These are phyloP conservation scores for Calyptommatus sinebrachiatus DNA, from an alignment of 2,113 vertebrate species.

Conservation along the genomic window DNA sequence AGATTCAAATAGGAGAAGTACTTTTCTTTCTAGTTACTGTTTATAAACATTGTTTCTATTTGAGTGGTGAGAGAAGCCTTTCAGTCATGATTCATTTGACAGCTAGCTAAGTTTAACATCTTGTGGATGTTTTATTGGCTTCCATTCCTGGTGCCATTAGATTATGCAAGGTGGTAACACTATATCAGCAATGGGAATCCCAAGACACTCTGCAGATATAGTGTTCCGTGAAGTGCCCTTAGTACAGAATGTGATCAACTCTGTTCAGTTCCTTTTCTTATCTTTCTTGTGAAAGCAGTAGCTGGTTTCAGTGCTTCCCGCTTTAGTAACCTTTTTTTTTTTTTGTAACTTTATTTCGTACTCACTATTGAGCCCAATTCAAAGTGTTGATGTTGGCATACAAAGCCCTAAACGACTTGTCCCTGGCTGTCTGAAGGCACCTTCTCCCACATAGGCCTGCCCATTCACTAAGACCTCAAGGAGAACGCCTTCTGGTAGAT, in stretches of 20 bases:
- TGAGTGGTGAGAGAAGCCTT: too few relatives aligned
- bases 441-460: too few relatives aligned
- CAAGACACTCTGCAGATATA: constrained; percentile 16
- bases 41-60: not conserved
- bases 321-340: not conserved
- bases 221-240: constrained; percentile 3
- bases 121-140: constrained; percentile 18
- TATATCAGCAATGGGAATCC: constrained; percentile 9
- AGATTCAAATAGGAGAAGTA: not conserved
- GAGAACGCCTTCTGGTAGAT: too few relatives aligned
- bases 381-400: too few relatives aligned
- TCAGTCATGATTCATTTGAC: not conserved
- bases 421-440: too few relatives aligned
- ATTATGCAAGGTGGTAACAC: not conserved
- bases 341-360: not conserved
- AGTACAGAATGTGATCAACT: not conserved
- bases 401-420: too few relatives aligned
- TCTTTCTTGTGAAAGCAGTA: not conserved
- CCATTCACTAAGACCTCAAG: too few relatives aligned
- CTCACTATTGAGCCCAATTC: too few relatives aligned
- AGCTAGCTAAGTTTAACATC: constrained; percentile 5
- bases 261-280: not conserved
- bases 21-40: not conserved
- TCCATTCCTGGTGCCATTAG: rapidly evolving
- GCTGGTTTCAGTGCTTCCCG: not conserved